Conservation (phyloP, 2,797 vertebrate species). For the Typhlichthys eigenmanni region DNA sequence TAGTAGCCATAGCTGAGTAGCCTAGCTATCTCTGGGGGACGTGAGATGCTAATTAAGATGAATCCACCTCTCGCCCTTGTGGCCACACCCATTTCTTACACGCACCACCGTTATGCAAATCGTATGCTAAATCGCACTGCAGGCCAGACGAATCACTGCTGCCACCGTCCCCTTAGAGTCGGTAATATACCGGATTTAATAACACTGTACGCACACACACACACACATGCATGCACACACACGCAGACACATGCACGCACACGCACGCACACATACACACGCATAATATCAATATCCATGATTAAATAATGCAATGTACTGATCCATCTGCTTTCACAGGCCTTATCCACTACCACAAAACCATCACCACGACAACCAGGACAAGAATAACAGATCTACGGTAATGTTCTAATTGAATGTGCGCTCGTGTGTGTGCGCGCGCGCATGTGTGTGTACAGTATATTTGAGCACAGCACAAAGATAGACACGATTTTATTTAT, state of each 20-base stretch:
- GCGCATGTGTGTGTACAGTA: neutral
- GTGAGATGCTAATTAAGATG: conserved; percentile 99
- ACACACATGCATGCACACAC: too few relatives aligned
- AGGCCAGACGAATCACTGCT: conserved; percentile 88
- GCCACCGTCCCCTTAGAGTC: conserved; percentile 90
- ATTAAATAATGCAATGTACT: conserved; percentile 95
- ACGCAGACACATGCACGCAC: conserved; percentile 12
- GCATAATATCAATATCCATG: conserved; percentile 87
- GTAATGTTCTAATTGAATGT: conserved; percentile 66
- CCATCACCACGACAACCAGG: conserved; percentile 57
- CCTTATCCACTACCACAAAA: conserved; percentile 48
- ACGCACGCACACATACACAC: neutral
- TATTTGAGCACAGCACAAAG: conserved; percentile 15
- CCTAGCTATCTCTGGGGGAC: conserved; percentile 85
- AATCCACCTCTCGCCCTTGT: conserved; percentile 87
- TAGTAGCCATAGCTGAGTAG: conserved; percentile 59
- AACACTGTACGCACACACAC: conserved; percentile 31
- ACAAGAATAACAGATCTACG: conserved; percentile 58
- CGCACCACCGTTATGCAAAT: conserved; percentile 98
- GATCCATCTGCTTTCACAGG: conserved; percentile 84
- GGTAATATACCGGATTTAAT: conserved; percentile 77
- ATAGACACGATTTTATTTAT: conserved; percentile 51
- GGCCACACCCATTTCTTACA: conserved; percentile 86
- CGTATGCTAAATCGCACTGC: conserved; percentile 78
- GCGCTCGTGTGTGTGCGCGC: conserved; percentile 5